These are phyloP conservation scores for Noctua pronuba DNA, from an alignment of 2,888 invertebrate genomes.

Conservation along the genomic window DNA sequence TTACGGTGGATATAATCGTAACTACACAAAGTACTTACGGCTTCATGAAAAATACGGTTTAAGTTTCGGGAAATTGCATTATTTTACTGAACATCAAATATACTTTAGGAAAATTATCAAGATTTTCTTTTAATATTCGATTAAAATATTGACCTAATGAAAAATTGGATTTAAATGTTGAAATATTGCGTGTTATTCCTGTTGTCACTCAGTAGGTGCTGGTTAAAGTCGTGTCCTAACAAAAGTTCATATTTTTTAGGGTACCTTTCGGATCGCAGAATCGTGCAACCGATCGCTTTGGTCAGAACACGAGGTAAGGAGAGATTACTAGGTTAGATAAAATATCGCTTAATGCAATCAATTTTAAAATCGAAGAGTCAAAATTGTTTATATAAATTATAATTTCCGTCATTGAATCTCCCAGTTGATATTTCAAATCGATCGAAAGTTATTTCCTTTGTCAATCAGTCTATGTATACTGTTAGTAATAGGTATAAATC, in stretches of 20 bases:
- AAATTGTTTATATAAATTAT: background rate
- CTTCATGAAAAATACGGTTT: background rate
- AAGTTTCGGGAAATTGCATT: background rate
- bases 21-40: background rate
- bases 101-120: background rate
- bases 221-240: background rate
- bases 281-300: background rate
- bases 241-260: background rate
- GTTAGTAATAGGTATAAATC: conserved; percentile 65
- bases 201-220: background rate
- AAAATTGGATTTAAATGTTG: background rate
- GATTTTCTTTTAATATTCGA: background rate
- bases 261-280: background rate
- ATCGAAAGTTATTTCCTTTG: conserved; percentile 14
- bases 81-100: background rate
- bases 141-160: background rate
- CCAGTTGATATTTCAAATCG: background rate
- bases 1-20: conserved; percentile 23
- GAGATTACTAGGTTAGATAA: background rate
- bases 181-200: background rate
- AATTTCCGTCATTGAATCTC: background rate
- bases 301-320: background rate
- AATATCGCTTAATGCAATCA: background rate
- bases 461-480: conserved; percentile 25
- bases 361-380: background rate